These are phyloP conservation scores for Proterorhinus semilunaris DNA, from an alignment of 2,113 vertebrate genomes.

Conservation along the genomic window DNA sequence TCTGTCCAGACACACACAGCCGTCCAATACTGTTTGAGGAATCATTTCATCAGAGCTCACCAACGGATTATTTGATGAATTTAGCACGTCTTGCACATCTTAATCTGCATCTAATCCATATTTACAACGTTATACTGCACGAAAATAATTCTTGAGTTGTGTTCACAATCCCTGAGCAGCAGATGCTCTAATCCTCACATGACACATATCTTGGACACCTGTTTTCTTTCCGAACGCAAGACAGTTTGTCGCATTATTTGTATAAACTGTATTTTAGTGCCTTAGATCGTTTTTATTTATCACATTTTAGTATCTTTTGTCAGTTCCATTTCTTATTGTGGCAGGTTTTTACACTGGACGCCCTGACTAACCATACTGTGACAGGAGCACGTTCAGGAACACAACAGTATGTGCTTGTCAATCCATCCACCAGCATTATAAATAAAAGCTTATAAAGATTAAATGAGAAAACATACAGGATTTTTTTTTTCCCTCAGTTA, in stretches of 20 bases:
- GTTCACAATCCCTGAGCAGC: conserved; percentile 61
- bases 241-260: no score
- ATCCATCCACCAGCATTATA: no score
- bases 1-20: neutral
- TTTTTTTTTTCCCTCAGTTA: no score
- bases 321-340: neutral
- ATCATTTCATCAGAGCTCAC: conserved; percentile 45
- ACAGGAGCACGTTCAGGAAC: neutral
- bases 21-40: conserved; percentile 50
- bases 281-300: no score
- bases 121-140: conserved; percentile 62
- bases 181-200: conserved; percentile 67
- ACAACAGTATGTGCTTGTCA: neutral
- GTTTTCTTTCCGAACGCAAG: conserved; percentile 30
- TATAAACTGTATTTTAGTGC: no score
- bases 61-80: conserved; percentile 66
- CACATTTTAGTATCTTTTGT: neutral
- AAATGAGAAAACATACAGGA: neutral
- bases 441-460: no score
- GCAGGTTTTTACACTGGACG: neutral
- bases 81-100: conserved; percentile 66
- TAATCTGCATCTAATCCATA: conserved; percentile 69
- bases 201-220: conserved; percentile 74
- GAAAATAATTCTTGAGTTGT: conserved; percentile 51
- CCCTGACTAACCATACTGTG: neutral